These are phyloP conservation scores for Erebia palarica DNA, from an alignment of 2,888 invertebrate species.

Conservation along the genomic window DNA sequence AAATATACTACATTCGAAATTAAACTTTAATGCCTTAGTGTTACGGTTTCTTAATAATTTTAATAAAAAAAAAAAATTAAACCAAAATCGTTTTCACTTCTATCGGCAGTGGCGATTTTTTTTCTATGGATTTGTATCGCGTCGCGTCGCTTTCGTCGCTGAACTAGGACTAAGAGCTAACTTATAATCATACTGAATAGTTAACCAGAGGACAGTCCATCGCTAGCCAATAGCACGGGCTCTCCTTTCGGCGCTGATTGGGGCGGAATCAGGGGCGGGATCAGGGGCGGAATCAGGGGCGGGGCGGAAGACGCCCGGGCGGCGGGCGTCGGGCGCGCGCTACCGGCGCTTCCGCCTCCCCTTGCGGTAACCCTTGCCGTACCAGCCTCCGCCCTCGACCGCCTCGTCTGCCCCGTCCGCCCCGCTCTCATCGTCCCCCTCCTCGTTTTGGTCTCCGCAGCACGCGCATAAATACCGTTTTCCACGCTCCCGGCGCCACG, in stretches of 20 bases:
- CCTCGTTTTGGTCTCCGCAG: conserved; percentile 68
- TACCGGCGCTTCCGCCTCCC: conserved; percentile 81
- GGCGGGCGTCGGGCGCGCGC: conserved; percentile 40
- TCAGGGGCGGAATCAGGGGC: neutral
- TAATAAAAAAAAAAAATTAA: too few relatives aligned
- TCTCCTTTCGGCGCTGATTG: neutral
- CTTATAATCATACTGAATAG: too few relatives aligned
- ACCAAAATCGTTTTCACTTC: too few relatives aligned
- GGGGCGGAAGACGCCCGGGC: conserved; percentile 1
- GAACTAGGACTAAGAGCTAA: too few relatives aligned
- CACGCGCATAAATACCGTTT: conserved; percentile 87
- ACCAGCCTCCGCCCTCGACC: conserved; percentile 85
- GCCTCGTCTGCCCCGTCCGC: conserved; percentile 55
- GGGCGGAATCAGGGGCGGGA: neutral
- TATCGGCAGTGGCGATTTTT: too few relatives aligned
- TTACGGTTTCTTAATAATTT: too few relatives aligned
- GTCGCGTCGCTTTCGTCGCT: too few relatives aligned
- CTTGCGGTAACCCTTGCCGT: conserved; percentile 93
- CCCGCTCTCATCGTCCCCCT: conserved; percentile 48
- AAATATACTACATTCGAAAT: too few relatives aligned
- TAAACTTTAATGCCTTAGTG: too few relatives aligned
- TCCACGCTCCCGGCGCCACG: conserved; percentile 62
- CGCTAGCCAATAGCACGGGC: neutral
- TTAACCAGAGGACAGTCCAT: neutral
- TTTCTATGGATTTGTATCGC: too few relatives aligned